Conservation (phyloP, 2,113 vertebrate genomes). For the Antechinus stuartii region DNA sequence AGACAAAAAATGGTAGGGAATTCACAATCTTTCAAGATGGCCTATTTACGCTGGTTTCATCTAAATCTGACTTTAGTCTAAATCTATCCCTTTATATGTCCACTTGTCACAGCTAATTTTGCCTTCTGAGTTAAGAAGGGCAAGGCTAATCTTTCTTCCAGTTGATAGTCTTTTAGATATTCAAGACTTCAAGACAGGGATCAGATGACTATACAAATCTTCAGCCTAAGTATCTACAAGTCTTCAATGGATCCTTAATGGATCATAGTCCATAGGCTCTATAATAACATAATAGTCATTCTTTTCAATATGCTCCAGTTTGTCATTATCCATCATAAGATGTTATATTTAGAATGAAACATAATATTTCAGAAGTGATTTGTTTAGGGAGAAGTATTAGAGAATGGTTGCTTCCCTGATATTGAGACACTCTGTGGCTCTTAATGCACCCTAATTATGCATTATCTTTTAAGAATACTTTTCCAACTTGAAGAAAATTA, state of each 20-base stretch:
- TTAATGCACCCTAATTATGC: not conserved
- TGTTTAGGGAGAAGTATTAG: not conserved
- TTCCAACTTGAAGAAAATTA: not conserved
- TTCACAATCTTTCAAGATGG: not conserved
- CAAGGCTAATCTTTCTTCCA: not conserved
- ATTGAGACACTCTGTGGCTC: not conserved
- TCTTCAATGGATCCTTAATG: not conserved
- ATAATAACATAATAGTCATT: not conserved
- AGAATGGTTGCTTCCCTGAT: not conserved
- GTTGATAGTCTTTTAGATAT: not conserved
- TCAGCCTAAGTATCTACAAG: not conserved
- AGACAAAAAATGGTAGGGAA: not conserved
- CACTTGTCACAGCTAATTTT: not conserved
- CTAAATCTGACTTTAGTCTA: not conserved
- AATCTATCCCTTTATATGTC: not conserved
- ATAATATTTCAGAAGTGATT: not conserved
- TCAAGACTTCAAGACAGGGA: not conserved
- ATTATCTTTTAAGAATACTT: not conserved
- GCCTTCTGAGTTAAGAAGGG: not conserved
- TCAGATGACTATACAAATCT: not conserved
- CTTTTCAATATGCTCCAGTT: not conserved
- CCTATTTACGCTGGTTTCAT: not conserved
- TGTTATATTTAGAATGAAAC: not conserved
- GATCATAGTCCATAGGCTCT: not conserved
- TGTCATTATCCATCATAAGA: not conserved